Evolutionary conservation across 2,113 vertebrate genomes (phyloP).

Genomic region (Connochaetes taurinus): DNA sequence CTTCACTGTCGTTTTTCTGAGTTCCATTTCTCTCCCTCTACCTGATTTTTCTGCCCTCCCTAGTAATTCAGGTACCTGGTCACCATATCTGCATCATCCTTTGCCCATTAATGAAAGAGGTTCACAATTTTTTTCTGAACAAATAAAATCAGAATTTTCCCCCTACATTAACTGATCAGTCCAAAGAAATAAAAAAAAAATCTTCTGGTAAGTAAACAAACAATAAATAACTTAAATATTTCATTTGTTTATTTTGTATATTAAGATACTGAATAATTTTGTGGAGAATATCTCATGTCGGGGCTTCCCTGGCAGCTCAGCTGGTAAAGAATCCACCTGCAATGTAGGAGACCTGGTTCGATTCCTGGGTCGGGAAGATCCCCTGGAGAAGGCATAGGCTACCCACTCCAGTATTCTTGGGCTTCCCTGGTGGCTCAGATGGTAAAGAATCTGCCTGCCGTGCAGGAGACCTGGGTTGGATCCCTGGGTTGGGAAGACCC

Average conservation of each 20-base stretch:
- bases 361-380: not conserved
- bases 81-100: not conserved
- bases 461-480: not conserved
- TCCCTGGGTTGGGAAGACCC: not conserved
- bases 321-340: not conserved
- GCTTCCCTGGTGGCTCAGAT: not conserved
- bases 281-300: not conserved
- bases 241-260: not conserved
- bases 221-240: not conserved
- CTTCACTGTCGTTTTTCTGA: not conserved
- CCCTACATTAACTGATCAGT: not conserved
- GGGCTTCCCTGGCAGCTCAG: not conserved
- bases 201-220: not conserved
- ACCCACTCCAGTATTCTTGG: not conserved
- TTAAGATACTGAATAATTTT: not conserved
- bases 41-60: not conserved
- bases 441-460: not conserved
- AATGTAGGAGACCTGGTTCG: not conserved
- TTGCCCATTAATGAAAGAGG: not conserved
- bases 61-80: not conserved
- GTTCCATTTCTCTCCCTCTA: not conserved
- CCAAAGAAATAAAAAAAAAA: not conserved
- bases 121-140: not conserved
- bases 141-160: not conserved
- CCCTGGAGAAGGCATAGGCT: not conserved